phyloP scores from a whole-genome alignment of 2,113 vertebrate genomes.

The Papio anubis region DNA sequence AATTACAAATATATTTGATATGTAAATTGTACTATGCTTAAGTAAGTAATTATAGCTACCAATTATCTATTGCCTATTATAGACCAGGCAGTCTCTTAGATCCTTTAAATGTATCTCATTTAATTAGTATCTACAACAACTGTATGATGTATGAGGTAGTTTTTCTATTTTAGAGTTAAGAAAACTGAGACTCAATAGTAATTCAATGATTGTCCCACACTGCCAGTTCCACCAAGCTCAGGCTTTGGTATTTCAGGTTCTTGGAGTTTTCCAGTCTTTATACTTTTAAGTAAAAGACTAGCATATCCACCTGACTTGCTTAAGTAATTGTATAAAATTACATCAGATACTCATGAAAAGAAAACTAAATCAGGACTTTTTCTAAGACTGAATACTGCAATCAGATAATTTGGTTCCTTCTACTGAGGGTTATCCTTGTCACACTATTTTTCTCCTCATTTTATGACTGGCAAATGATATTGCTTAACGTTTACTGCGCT shows the following conservation, averaged over 20 bases:
- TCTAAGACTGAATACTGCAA: constrained; percentile 14
- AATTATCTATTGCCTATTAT: neutral
- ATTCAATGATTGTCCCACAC: neutral
- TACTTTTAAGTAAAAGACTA: constrained; percentile 2
- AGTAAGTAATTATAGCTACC: neutral
- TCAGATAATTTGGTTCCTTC: neutral
- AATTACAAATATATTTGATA: neutral
- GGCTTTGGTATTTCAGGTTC: neutral
- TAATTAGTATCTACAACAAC: neutral
- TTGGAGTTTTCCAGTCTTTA: neutral
- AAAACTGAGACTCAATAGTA: neutral
- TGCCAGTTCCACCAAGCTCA: neutral
- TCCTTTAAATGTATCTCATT: neutral
- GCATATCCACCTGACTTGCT: neutral
- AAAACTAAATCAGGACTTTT: neutral
- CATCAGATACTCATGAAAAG: neutral
- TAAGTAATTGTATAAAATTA: constrained; percentile 11
- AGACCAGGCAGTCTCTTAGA: neutral
- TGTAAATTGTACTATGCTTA: neutral
- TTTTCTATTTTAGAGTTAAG: neutral
- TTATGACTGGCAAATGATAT: neutral
- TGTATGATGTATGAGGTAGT: neutral
- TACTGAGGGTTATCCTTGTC: neutral
- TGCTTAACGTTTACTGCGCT: neutral
- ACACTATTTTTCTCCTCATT: neutral